Conservation (phyloP, 2,113 vertebrate species). For the Ramphastos sulfuratus region DNA sequence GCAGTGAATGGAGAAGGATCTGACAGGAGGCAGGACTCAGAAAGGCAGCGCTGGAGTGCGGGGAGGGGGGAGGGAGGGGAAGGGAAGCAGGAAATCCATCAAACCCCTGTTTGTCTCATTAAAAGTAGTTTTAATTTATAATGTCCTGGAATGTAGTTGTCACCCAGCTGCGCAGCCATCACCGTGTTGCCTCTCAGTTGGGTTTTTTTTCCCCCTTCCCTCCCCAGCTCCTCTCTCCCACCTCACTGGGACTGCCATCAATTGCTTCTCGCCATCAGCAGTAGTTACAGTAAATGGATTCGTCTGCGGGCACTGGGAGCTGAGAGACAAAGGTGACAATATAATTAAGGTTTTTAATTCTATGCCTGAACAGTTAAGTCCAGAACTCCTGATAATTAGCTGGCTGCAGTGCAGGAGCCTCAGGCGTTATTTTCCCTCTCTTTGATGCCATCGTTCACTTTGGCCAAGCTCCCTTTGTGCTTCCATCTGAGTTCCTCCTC, state of each 20-base stretch:
- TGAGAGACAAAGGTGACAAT: constrained; percentile 90
- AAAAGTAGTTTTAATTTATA: constrained; percentile 81
- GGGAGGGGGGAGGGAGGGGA: neutral
- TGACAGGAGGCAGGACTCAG: constrained; percentile 30
- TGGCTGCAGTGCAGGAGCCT: constrained; percentile 92
- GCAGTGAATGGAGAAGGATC: constrained; percentile 19
- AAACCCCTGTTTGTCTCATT: constrained; percentile 76
- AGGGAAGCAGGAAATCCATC: constrained; percentile 71
- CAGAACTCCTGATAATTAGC: constrained; percentile 97
- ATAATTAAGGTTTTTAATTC: constrained; percentile 99
- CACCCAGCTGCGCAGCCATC: constrained; percentile 68
- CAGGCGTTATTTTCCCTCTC: constrained; percentile 83
- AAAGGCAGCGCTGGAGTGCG: neutral
- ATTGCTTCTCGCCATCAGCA: constrained; percentile 79
- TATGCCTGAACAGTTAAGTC: constrained; percentile 97
- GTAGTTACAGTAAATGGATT: constrained; percentile 85
- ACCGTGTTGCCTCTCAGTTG: constrained; percentile 29
- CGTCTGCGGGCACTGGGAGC: constrained; percentile 80
- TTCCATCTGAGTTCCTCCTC: constrained; percentile 65
- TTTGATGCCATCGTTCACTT: constrained; percentile 73
- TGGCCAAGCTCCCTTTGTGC: constrained; percentile 73
- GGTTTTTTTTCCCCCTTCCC: neutral
- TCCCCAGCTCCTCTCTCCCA: constrained; percentile 58
- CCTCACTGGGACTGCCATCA: constrained; percentile 78
- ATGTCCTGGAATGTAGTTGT: constrained; percentile 77